phyloP scores from a whole-genome alignment of 2,113 vertebrate species.

The Lota lota region DNA sequence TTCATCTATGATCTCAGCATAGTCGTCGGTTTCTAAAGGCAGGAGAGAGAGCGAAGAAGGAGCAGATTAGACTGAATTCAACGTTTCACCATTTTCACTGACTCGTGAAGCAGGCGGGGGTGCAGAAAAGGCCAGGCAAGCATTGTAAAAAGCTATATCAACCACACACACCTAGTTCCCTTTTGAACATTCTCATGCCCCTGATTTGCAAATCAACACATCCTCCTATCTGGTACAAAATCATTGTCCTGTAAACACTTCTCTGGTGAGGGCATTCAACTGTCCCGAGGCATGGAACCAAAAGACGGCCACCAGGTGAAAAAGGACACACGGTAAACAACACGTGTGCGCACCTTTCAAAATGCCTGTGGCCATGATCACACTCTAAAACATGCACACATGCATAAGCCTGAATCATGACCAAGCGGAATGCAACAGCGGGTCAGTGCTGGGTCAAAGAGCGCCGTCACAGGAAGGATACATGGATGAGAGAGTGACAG shows the following conservation, averaged over 20 bases:
- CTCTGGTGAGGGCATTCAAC: too few species aligned
- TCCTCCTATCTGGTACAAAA: too few species aligned
- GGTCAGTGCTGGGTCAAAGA: too few species aligned
- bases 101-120: too few species aligned
- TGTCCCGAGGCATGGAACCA: too few species aligned
- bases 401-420: constrained; percentile 27
- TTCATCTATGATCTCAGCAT: constrained; percentile 98
- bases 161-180: background rate
- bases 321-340: too few species aligned
- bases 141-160: background rate
- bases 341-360: background rate
- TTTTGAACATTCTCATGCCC: too few species aligned
- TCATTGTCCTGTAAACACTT: too few species aligned
- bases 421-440: constrained; percentile 50
- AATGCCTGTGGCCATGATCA: background rate
- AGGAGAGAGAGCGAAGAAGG: background rate
- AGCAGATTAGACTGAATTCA: background rate
- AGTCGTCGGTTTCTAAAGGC: constrained; percentile 91
- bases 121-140: background rate
- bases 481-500: background rate
- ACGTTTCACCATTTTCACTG: background rate
- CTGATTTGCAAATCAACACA: too few species aligned
- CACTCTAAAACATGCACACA: background rate
- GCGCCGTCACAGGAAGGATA: background rate
- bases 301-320: too few species aligned